Conservation (phyloP, 2,888 invertebrate species). For the Hirtodrosophila alboralis region DNA sequence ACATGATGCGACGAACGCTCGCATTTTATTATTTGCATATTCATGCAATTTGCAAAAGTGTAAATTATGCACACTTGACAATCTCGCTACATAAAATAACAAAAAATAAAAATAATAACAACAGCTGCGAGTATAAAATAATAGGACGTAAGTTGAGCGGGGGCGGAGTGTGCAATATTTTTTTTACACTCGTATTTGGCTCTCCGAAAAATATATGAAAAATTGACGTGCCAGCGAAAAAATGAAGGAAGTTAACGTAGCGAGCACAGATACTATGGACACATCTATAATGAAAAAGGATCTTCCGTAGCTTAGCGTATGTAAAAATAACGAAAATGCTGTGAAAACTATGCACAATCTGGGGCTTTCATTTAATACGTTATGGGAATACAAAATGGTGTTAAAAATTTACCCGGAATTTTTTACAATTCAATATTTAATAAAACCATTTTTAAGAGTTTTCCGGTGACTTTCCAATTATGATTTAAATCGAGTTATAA, state of each 20-base stretch:
- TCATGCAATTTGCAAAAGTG: constrained; percentile 71
- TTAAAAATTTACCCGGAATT: neutral
- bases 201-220: constrained; percentile 43
- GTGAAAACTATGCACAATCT: constrained; percentile 25
- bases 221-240: constrained; percentile 31
- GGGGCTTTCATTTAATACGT: constrained; percentile 21
- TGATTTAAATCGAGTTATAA: no score
- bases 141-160: constrained; percentile 19
- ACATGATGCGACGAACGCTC: constrained; percentile 32
- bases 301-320: neutral
- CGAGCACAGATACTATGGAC: constrained; percentile 20
- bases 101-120: constrained; percentile 27
- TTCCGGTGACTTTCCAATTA: no score
- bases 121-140: constrained; percentile 37
- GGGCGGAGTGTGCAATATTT: neutral
- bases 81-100: constrained; percentile 64
- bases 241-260: constrained; percentile 9
- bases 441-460: no score
- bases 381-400: constrained; percentile 5
- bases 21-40: constrained; percentile 67
- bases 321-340: constrained; percentile 13
- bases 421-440: no score
- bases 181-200: constrained; percentile 12
- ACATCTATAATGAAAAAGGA: constrained; percentile 21
- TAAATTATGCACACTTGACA: constrained; percentile 76